Base-by-base conservation (phyloP, 2,888 invertebrate species). In the Lepidonotus clava region DNA sequence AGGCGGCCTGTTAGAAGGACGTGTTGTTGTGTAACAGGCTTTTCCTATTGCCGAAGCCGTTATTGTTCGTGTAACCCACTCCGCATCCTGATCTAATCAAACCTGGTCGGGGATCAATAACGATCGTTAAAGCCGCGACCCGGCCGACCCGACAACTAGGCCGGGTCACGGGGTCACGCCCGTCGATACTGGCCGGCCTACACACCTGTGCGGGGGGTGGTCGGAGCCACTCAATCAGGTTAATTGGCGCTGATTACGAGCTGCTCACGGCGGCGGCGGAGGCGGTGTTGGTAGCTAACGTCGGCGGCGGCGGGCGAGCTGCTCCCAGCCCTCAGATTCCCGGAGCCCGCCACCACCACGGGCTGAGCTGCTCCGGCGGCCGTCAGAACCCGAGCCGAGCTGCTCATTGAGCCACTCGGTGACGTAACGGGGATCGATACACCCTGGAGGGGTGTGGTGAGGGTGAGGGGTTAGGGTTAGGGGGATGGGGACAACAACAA, bases 341-440 rank as follows among this genome's bases (percentile, higher is more conserved):
- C 36, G 21, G 18, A 4, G 4, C 34, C 14, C 1, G 11, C 36
- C 28, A 21, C 71, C 14, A 6, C 38, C 6, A 28, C 11, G 32
- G 8, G 6, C 71, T n/a, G 36, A 4, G 28, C 66, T 32, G 28
- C 28, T 66, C 21, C 66, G 24, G 28, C 28, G 61, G 61, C 28
- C 61, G 71, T n/a, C n/a, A n/a, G n/a, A n/a, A n/a, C n/a, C n/a
- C n/a, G n/a, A n/a, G n/a, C n/a, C n/a, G 66, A 32, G 66, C 66
- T 28, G 71, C n/a, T 18, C 8, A 46, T 46, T 46, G 18, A 46
- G 46, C 46, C 18, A 46, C 46, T 46, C n/a, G 71, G 71, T 71
- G 71, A 71, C 71, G 71, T 71, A 71, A 71, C 71, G 46, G 66
- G 14, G 66, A 71, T 71, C 71, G 38, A 71, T 71, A 28, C 36